Evolutionary conservation across 2,113 vertebrate genomes (phyloP).

Genomic region (Furnarius figulus): DNA sequence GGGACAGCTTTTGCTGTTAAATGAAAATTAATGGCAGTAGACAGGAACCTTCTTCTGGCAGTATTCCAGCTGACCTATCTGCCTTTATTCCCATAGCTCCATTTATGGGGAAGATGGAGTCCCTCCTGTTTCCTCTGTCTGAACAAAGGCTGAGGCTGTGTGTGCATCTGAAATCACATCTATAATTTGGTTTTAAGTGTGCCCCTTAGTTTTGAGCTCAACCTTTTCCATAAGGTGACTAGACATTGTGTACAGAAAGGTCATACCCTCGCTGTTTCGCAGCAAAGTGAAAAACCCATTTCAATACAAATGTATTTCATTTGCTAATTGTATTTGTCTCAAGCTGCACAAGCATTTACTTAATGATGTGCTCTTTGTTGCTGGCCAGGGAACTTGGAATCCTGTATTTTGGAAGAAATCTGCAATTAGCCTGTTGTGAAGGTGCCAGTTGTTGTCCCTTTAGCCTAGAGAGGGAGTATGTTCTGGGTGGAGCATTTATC

Average conservation of each 20-base stretch:
- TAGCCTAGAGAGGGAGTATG: background rate
- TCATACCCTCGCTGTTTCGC: background rate
- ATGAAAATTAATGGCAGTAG: conserved; percentile 22
- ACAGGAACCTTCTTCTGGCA: conserved; percentile 30
- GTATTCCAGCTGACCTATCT: conserved; percentile 50
- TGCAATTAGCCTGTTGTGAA: background rate
- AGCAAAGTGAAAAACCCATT: background rate
- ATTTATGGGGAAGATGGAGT: conserved; percentile 47
- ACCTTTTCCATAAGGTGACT: background rate
- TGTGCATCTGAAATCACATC: accelerated
- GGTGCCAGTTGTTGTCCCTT: background rate
- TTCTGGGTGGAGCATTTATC: background rate
- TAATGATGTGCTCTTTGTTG: background rate
- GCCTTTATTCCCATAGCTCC: conserved; percentile 28
- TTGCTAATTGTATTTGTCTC: background rate
- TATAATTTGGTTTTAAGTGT: background rate
- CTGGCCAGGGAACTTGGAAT: background rate
- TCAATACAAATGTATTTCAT: background rate
- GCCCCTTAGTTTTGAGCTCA: background rate
- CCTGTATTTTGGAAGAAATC: background rate
- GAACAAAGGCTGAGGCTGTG: background rate
- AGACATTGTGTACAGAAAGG: background rate
- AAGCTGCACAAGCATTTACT: background rate
- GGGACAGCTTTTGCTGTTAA: background rate
- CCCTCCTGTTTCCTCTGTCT: background rate